Conservation (phyloP, 2,113 vertebrate species). For the Lepus timidus region DNA sequence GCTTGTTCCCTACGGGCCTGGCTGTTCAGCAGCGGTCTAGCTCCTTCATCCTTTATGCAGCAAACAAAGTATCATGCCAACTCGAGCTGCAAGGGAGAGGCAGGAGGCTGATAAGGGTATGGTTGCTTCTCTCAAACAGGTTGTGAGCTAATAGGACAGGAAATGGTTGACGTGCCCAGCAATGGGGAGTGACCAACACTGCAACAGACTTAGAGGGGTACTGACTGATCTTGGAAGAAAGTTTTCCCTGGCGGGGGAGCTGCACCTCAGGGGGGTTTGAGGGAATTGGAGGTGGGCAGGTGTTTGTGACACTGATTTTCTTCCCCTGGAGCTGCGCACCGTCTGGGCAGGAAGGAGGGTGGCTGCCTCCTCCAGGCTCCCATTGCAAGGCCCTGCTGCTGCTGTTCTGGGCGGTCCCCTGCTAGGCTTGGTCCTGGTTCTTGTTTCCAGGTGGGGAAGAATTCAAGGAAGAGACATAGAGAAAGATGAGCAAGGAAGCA, state of each 20-base stretch:
- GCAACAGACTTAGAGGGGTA: accelerated
- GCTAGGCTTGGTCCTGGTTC: too few species aligned
- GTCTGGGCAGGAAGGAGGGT: too few species aligned
- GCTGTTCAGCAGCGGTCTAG: neutral
- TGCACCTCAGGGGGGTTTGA: neutral
- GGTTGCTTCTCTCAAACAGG: neutral
- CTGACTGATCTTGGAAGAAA: neutral
- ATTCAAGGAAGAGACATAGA: too few species aligned
- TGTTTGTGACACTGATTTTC: neutral
- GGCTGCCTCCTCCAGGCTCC: neutral
- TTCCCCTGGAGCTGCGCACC: neutral
- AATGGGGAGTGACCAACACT: neutral
- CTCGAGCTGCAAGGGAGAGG: neutral
- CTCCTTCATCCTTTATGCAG: neutral
- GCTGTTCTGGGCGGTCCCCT: too few species aligned
- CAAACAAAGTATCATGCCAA: neutral
- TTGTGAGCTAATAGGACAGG: neutral
- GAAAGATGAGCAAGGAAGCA: too few species aligned
- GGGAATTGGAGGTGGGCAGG: neutral
- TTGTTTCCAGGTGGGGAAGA: too few species aligned
- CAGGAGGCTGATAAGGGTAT: too few species aligned
- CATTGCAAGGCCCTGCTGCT: too few species aligned
- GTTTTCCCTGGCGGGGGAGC: neutral
- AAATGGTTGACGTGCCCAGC: neutral
- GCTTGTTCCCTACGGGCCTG: neutral